Evolutionary conservation across 1,140 invertebrate genomes (phyloP), one percentile per base, ranked within the genome.

Genomic region (Diachasmimorpha longicaudata): DNA sequence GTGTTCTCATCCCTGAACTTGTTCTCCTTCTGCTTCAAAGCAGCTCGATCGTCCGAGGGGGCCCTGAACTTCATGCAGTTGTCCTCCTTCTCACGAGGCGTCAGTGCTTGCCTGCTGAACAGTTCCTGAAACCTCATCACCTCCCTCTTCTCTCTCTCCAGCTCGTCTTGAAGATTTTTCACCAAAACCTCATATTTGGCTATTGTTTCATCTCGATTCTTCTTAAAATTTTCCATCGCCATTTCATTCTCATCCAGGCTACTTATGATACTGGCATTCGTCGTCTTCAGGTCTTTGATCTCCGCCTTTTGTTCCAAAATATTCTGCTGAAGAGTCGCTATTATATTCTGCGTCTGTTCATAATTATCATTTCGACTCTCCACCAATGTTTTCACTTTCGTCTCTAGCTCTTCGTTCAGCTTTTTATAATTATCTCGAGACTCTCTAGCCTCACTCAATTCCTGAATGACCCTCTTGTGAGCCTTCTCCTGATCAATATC

Each of bases 201-300:
- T 3, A 86, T 76, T 10, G 79, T 83, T 8, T 78, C 76, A 42
- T 86, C 78, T 14, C 85, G 80, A 77, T 87, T 84, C 52, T 77
- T 84, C 58, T 72, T 81, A 55, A 87, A 88, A 4, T 77, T 19
- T 25, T 86, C 78, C 80, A 88, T 81, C 66, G 88, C 86, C 0
- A 21, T 74, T 5, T 86, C 81, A 10, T 77, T 80, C n/a, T 74
- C 25, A 37, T 44, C 52, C 3, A 80, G n/a, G 1, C 16, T 58
- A 13, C 25, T 74, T 19, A 37, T 36, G 9, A 75, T 13, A 44
- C 55, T 31, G 5, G 58, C 55, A 46, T 76, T 67, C 1, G n/a
- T 39, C 16, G 10, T 11, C 16, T 68, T 68, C 36, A 68, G 36
- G 4, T 48, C 21, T 25, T 70, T 23, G 6, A 70, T 16, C 14